These are phyloP conservation scores for Aethes cnicana DNA, from an alignment of 2,888 invertebrate species.

Conservation along the genomic window DNA sequence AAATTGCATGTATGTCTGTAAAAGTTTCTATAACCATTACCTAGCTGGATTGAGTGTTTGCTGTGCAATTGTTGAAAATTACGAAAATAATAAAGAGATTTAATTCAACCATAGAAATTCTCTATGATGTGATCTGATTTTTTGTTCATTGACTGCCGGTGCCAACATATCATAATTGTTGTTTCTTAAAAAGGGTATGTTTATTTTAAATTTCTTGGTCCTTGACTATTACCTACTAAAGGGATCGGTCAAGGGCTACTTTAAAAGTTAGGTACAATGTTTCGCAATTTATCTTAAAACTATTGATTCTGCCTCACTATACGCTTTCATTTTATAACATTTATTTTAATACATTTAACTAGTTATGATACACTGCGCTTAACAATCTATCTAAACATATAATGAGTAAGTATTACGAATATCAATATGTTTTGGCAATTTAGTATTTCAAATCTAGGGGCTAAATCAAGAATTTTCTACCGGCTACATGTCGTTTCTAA, in stretches of 20 bases:
- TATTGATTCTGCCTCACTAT: slow-evolving; percentile 65
- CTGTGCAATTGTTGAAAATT: no score
- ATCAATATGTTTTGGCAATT: slow-evolving; percentile 28
- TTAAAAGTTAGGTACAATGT: slow-evolving; percentile 34
- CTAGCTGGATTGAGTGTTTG: no score
- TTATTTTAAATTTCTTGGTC: not conserved
- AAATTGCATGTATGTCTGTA: no score
- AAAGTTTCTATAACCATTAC: no score
- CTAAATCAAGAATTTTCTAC: no score
- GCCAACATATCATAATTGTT: no score
- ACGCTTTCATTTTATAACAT: slow-evolving; percentile 64
- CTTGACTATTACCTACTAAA: no score
- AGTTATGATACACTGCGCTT: slow-evolving; percentile 23
- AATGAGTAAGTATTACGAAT: slow-evolving; percentile 19
- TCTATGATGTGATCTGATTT: no score
- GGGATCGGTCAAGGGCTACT: not conserved
- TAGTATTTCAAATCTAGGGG: slow-evolving; percentile 3
- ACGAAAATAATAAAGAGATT: no score
- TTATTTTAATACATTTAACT: slow-evolving; percentile 32
- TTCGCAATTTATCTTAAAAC: slow-evolving; percentile 31
- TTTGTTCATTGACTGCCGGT: no score
- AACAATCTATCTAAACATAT: slow-evolving; percentile 11
- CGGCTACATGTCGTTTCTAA: no score
- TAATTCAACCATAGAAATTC: no score
- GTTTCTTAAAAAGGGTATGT: not conserved